These are phyloP conservation scores for Ceratotherium simum DNA, from an alignment of 2,113 vertebrate genomes.

Conservation along the genomic window DNA sequence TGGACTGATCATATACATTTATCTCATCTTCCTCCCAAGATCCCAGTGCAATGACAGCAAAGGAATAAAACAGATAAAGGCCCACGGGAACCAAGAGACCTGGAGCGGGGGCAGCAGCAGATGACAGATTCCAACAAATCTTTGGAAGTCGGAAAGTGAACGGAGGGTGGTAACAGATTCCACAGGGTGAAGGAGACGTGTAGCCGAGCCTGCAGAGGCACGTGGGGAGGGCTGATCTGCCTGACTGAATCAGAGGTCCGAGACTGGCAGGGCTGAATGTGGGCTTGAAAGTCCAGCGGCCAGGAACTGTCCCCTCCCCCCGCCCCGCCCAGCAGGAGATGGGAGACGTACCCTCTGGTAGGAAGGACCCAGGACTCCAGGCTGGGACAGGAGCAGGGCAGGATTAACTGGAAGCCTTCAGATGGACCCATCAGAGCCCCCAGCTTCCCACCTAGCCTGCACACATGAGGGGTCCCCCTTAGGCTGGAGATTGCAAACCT, in stretches of 20 bases:
- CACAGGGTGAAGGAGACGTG: background rate
- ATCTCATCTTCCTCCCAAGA: conserved; percentile 40
- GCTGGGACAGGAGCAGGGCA: background rate
- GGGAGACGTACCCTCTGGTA: too few species aligned
- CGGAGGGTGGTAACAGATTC: background rate
- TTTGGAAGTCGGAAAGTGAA: background rate
- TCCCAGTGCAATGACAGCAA: background rate
- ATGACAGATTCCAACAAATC: background rate
- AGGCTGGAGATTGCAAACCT: background rate
- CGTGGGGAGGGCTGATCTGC: rapidly evolving
- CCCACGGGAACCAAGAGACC: background rate
- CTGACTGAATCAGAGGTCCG: background rate
- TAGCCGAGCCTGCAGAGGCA: background rate
- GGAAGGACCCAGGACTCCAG: background rate
- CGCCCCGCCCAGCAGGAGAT: rapidly evolving
- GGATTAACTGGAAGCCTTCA: background rate
- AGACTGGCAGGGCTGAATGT: background rate
- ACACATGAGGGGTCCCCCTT: background rate
- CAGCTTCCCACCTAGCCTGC: background rate
- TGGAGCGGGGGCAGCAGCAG: background rate
- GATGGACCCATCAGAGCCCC: background rate
- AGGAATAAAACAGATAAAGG: background rate
- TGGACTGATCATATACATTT: background rate
- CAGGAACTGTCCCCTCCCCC: background rate
- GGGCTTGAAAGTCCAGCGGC: background rate